These are phyloP conservation scores for Tetheella fluctuosa DNA, from an alignment of 2,888 invertebrate genomes.

Conservation along the genomic window DNA sequence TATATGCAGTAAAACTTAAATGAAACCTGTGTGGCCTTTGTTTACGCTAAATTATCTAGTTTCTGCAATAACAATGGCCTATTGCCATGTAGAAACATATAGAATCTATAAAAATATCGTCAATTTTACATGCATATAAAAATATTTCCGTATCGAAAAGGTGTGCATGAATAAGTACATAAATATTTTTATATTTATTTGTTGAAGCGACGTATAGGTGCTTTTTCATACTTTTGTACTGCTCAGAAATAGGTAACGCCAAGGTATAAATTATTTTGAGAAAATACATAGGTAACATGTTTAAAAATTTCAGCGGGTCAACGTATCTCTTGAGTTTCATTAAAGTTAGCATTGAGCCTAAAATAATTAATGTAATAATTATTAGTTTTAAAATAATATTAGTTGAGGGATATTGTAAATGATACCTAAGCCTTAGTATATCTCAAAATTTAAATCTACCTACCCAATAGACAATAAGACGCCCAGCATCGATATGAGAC, in stretches of 20 bases:
- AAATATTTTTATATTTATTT: neutral
- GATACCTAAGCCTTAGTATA: neutral
- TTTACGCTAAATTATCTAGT: constrained; percentile 45
- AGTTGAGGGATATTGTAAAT: too few relatives aligned
- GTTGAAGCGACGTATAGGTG: neutral
- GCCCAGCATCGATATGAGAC: neutral
- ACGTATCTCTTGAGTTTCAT: too few relatives aligned
- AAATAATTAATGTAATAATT: too few relatives aligned
- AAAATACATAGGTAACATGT: neutral
- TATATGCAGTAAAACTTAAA: constrained; percentile 61
- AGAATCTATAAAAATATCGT: neutral
- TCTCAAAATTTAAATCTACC: too few relatives aligned
- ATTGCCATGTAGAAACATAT: constrained; percentile 28
- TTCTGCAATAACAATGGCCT: constrained; percentile 56
- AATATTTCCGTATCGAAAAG: neutral
- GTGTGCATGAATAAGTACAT: neutral
- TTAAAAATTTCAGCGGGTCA: neutral
- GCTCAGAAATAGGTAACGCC: too few relatives aligned
- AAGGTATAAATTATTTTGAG: too few relatives aligned
- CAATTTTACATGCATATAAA: neutral
- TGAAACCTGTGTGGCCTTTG: constrained; percentile 57
- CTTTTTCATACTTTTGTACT: too few relatives aligned
- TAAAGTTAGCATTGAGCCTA: too few relatives aligned
- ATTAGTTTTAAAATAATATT: too few relatives aligned
- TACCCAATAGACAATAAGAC: neutral